Evolutionary conservation across 2,113 vertebrate genomes (phyloP), one percentile per base, ranked within the genome.

Genomic region (Ramphastos sulfuratus): DNA sequence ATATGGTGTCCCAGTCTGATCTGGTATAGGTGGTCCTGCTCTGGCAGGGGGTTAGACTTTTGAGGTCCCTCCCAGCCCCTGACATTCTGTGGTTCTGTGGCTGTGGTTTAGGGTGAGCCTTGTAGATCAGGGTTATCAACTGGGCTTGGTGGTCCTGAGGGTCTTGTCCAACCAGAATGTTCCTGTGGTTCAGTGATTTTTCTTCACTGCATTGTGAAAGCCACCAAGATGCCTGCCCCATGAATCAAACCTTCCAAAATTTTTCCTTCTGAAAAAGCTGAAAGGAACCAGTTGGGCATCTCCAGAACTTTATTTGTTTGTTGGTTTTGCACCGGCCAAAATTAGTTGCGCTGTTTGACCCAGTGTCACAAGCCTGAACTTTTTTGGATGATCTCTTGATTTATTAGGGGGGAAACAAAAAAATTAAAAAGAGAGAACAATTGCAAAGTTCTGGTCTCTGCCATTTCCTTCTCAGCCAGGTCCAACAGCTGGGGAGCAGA

Each of bases 401-500:
- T 93, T 89, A 85, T 1, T 63, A 78, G 70, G 44, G 65, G 12
- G 48, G 19, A 19, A 19, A 9, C 37, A 37, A 37, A 37, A 37
- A 37, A 37, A 37, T 37, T 37, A 37, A 37, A 37, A 37, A 37
- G 72, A 56, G 37, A 85, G 83, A 86, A 78, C 42, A 81, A 90
- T 60, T 48, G 61, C 23, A 9, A 56, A 84, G 74, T n/a, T 33
- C n/a, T 70, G 63, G 46, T 60, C 70, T 56, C 35, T 37, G 67
- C 28, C 71, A 69, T 7, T 21, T 82, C 67, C 63, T 85, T 27
- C 46, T 19, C 19, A 59, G 67, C 15, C 70, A 78, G 44, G 74
- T 77, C 7, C 11, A 42, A 30, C 71, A 95, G 76, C 80, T 64
- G 77, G 61, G 76, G 82, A 87, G 89, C 93, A 96, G 85, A 97